Percentiles rank a stretch among this genome's conserved stretches.
Conservation (phyloP, 2,113 vertebrate genomes). For the Chionomys nivalis region DNA sequence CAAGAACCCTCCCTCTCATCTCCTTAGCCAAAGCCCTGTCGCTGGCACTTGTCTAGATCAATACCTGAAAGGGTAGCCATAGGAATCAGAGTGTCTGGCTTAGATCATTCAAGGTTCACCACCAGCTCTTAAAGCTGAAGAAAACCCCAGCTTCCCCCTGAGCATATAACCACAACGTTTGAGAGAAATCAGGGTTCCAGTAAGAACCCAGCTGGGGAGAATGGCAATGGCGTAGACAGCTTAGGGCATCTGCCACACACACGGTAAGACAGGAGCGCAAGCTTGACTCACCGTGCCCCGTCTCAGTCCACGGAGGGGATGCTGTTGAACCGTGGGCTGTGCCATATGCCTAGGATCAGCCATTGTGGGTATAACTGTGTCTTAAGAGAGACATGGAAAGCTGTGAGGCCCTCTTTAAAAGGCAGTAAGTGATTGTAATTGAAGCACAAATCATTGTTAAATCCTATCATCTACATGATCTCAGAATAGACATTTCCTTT, state of each 20-base stretch:
- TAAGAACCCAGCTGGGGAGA: background rate
- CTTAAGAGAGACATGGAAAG: constrained; percentile 35
- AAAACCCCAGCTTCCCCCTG: background rate
- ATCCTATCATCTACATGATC: constrained; percentile 63
- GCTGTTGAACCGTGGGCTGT: background rate
- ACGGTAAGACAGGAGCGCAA: constrained; percentile 2
- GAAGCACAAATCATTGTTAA: constrained; percentile 75
- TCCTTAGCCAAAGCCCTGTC: background rate
- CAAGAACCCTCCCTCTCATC: background rate
- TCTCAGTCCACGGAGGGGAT: background rate
- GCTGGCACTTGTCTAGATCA: background rate
- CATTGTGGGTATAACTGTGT: background rate
- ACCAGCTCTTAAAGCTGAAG: background rate
- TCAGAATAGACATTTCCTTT: constrained; percentile 62
- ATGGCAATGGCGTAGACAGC: background rate
- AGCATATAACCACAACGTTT: background rate
- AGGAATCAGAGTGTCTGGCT: background rate
- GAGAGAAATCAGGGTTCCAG: constrained; percentile 15
- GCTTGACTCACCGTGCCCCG: background rate
- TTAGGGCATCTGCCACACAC: background rate
- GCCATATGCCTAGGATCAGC: constrained; percentile 9
- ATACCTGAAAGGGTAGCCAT: constrained; percentile 4
- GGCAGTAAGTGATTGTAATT: constrained; percentile 69
- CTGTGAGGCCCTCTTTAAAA: constrained; percentile 62
- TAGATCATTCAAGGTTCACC: background rate